These are phyloP conservation scores for Trisateles emortualis DNA, from an alignment of 2,888 invertebrate genomes.

Conservation along the genomic window DNA sequence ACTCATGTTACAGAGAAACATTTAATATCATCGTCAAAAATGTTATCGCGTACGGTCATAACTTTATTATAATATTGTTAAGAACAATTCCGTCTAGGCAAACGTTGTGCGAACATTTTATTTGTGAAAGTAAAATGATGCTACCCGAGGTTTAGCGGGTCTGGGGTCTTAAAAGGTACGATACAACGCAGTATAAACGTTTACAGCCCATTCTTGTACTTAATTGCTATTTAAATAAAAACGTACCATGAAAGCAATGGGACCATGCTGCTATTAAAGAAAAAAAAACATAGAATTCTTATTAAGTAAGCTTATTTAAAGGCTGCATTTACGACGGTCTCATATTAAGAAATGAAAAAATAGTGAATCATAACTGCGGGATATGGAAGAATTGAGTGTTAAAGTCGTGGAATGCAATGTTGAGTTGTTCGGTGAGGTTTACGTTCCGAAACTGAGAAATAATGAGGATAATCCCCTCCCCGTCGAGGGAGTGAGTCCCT, in stretches of 20 bases:
- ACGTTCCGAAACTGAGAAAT: slow-evolving; percentile 68
- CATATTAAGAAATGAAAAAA: slow-evolving; percentile 56
- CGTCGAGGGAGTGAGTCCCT: slow-evolving; percentile 63
- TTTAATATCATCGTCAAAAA: slow-evolving; percentile 1
- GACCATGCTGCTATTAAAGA: slow-evolving; percentile 62
- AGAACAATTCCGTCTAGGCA: slow-evolving; percentile 25
- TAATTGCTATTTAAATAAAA: slow-evolving; percentile 86
- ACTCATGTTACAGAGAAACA: background rate
- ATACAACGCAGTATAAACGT: slow-evolving; percentile 75
- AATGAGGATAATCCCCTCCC: slow-evolving; percentile 76
- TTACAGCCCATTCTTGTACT: slow-evolving; percentile 84
- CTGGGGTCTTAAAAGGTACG: slow-evolving; percentile 71
- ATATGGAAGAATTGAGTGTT: slow-evolving; percentile 33
- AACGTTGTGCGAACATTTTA: slow-evolving; percentile 51
- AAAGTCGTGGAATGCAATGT: slow-evolving; percentile 30
- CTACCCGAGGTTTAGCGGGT: slow-evolving; percentile 64
- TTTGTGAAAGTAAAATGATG: slow-evolving; percentile 69
- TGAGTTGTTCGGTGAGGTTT: slow-evolving; percentile 43
- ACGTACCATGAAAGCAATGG: slow-evolving; percentile 78
- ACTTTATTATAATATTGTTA: slow-evolving; percentile 22
- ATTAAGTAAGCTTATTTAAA: slow-evolving; percentile 67
- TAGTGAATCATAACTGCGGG: slow-evolving; percentile 43
- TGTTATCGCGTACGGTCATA: background rate
- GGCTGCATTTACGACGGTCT: slow-evolving; percentile 54
- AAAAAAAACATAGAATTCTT: slow-evolving; percentile 62